Conservation (phyloP, 2,797 vertebrate species). For the Urophycis tenuis region DNA sequence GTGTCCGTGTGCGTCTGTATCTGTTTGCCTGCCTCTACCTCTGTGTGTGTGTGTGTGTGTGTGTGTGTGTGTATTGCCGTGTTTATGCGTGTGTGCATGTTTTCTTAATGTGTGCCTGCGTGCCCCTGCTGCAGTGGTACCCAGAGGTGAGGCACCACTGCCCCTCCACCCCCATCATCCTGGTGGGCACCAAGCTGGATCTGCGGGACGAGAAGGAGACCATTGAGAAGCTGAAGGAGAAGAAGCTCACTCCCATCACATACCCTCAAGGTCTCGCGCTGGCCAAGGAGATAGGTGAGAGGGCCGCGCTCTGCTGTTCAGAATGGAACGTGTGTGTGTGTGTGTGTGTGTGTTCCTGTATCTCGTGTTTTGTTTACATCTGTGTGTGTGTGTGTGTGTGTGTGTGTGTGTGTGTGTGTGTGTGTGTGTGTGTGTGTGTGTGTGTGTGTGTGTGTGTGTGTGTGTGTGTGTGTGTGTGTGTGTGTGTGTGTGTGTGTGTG, state of each 20-base stretch:
- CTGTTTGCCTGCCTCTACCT: neutral
- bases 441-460: neutral
- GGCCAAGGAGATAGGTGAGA: constrained; percentile 72
- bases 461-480: neutral
- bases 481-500: neutral
- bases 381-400: neutral
- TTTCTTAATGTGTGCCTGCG: neutral
- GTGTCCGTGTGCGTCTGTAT: neutral
- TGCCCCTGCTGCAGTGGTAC: constrained; percentile 71
- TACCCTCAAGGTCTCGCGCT: constrained; percentile 71
- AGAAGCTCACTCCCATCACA: constrained; percentile 77
- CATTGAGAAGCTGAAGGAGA: constrained; percentile 86
- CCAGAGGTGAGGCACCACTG: constrained; percentile 86
- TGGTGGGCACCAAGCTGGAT: constrained; percentile 87
- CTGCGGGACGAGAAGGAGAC: constrained; percentile 87
- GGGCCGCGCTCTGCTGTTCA: neutral
- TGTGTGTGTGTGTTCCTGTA: neutral
- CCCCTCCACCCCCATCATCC: constrained; percentile 80
- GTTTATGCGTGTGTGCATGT: neutral
- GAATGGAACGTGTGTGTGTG: neutral
- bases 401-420: neutral
- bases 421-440: neutral
- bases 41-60: neutral
- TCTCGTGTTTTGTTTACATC: neutral
- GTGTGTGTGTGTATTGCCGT: neutral